These are phyloP conservation scores for Pandemis cinnamomeana DNA, from an alignment of 2,888 invertebrate species.

Conservation along the genomic window DNA sequence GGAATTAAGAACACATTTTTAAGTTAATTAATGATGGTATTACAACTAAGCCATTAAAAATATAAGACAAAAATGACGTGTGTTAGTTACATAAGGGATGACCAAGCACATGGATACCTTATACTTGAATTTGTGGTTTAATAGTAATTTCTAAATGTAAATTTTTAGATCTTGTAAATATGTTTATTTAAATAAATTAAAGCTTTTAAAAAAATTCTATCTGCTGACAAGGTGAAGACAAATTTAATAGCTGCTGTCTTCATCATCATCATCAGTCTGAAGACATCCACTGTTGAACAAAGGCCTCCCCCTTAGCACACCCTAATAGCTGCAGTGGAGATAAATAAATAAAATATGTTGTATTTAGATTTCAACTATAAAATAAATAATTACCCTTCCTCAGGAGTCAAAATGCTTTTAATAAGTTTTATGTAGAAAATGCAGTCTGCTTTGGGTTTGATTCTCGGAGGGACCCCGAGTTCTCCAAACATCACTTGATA, in stretches of 20 bases:
- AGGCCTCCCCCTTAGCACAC: too few relatives aligned
- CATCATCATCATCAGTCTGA: too few relatives aligned
- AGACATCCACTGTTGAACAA: too few relatives aligned
- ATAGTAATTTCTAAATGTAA: neutral
- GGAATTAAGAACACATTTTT: constrained; percentile 62
- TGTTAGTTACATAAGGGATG: too few relatives aligned
- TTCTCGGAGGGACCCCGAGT: constrained; percentile 90
- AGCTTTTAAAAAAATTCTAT: neutral
- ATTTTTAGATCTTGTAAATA: too few relatives aligned
- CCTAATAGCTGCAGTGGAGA: neutral
- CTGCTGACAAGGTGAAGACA: neutral
- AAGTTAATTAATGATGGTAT: neutral
- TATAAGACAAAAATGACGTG: too few relatives aligned
- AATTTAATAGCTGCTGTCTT: too few relatives aligned
- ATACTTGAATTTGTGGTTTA: neutral
- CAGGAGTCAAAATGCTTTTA: constrained; percentile 78
- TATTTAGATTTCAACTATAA: constrained; percentile 6
- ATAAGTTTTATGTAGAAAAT: constrained; percentile 90
- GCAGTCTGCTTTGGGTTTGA: constrained; percentile 89
- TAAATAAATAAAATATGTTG: neutral
- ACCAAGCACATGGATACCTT: too few relatives aligned
- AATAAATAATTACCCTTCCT: constrained; percentile 59
- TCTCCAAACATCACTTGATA: constrained; percentile 90
- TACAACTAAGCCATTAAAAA: too few relatives aligned
- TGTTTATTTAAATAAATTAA: too few relatives aligned